Base-by-base conservation (phyloP, 2,888 invertebrate species). In the Ethmia dodecea region DNA sequence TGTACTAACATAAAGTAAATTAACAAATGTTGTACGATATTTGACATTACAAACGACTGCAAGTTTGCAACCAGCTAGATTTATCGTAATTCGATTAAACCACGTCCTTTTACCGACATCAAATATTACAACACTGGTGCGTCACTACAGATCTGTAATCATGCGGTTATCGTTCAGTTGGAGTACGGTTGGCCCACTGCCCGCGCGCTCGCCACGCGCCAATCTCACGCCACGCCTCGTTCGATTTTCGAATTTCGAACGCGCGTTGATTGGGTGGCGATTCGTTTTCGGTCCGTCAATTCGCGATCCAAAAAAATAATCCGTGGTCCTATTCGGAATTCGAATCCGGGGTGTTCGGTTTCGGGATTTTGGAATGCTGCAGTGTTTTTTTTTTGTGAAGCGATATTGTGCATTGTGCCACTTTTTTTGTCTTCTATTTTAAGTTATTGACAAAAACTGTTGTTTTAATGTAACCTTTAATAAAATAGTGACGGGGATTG, bases 81-180 rank as follows among this genome's bases (percentile, higher is more conserved):
- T n/a, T n/a, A n/a, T n/a, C n/a, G n/a, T n/a, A n/a, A n/a, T n/a
- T n/a, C n/a, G n/a, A n/a, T n/a, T n/a, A n/a, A n/a, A n/a, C n/a
- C n/a, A n/a, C n/a, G n/a, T n/a, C n/a, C n/a, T n/a, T 26, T 13
- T 14, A 61, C 49, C 51, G 54, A 55, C 49, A 61, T 68, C 70
- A 63, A 60, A 60, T 43, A 37, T 37, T 37, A 37, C 31, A 51
- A 46, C 43, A 41, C n/a, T n/a, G 33, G 48, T 48, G 43, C 74
- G 57, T 64, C 72, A 69, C 74, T 69, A 60, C 38, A 42, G 18
- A 30, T 38, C 44, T 50, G 67, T 71, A 75, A 73, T 77, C 60
- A 55, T 37, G 34, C 61, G 63, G 62, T 71, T 74, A 74, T 73
- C 71, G 69, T 60, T 48, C 66, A 58, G 63, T 61, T 45, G 51